These are phyloP conservation scores for Ceyx margarethae DNA, from an alignment of 2,113 vertebrate genomes.

Conservation along the genomic window DNA sequence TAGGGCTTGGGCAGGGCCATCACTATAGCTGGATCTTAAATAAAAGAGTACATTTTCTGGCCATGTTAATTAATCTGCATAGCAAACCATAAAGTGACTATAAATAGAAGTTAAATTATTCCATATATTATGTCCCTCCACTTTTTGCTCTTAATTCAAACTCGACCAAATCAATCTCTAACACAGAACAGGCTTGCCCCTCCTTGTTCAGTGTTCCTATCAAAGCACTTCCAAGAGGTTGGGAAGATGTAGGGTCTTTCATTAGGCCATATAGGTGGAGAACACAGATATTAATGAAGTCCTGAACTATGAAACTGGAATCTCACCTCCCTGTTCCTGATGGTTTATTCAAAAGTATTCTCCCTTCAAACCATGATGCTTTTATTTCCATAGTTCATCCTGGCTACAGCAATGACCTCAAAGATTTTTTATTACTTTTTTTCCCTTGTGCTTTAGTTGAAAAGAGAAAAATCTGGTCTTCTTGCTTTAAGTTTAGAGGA, in stretches of 20 bases:
- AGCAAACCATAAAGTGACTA: neutral
- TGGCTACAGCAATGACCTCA: neutral
- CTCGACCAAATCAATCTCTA: neutral
- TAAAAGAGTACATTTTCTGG: neutral
- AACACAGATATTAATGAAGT: neutral
- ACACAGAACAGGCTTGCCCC: neutral
- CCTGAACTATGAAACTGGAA: neutral
- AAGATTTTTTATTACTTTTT: neutral
- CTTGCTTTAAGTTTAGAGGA: neutral
- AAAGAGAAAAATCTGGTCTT: neutral
- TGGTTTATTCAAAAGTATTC: neutral
- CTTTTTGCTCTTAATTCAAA: neutral
- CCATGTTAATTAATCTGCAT: neutral
- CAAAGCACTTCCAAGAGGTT: neutral
- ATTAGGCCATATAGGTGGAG: neutral
- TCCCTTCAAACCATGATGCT: neutral
- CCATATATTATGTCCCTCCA: neutral
- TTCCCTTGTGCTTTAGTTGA: neutral
- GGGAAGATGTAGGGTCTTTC: neutral
- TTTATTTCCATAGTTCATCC: neutral
- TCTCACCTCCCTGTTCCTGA: neutral
- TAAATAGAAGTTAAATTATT: neutral
- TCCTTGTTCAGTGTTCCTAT: neutral
- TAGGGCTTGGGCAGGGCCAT: neutral
- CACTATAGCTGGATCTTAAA: neutral